Evolutionary conservation across 2,888 invertebrate species (phyloP), one percentile per base, ranked within the genome.

Genomic region (Magallana nippona): DNA sequence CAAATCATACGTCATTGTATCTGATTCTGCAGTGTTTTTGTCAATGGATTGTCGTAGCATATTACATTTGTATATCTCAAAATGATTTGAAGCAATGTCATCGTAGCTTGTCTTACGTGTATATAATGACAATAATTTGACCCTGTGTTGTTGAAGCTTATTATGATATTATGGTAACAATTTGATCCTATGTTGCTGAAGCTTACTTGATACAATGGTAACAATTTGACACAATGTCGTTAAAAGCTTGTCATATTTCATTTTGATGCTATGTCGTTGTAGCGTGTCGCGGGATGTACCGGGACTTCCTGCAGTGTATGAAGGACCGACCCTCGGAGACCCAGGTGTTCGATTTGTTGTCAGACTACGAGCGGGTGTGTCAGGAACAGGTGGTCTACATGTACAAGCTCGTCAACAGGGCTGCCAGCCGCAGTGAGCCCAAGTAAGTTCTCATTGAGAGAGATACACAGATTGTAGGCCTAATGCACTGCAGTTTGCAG

Each of bases 351-450:
- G 96, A 96, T 84, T 95, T 96, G 0, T 92, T 96, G 83, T 94
- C 95, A 62, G 96, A 96, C 94, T 96, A 96, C 94, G 95, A 96
- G 90, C 95, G 95, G 88, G 95, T 95, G 56, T 96, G 96, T 92
- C 95, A 95, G 44, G 96, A 96, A 91, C 95, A 96, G 8, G 94
- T 96, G 5, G 95, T 95, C 79, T 92, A 95, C 93, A 95, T 94
- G 91, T 91, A 90, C 94, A 92, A 95, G 95, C 90, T 95, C 8
- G 87, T 92, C 22, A 90, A 89, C 78, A 91, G 93, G 83, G 91
- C 92, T 11, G 87, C 91, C 3, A 71, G 71, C 89, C 55, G 83
- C 62, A 85, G 63, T 56, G 84, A 84, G 57, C 79, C 84, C 22
- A 79, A 82, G 84, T 84, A 84, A 82, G 84, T 8, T 19, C 19